A percentile compares a stretch with the other conserved stretches of the same genome.
Evolutionary conservation across 2,113 vertebrate genomes (phyloP).

Genomic region (Nanorana parkeri): DNA sequence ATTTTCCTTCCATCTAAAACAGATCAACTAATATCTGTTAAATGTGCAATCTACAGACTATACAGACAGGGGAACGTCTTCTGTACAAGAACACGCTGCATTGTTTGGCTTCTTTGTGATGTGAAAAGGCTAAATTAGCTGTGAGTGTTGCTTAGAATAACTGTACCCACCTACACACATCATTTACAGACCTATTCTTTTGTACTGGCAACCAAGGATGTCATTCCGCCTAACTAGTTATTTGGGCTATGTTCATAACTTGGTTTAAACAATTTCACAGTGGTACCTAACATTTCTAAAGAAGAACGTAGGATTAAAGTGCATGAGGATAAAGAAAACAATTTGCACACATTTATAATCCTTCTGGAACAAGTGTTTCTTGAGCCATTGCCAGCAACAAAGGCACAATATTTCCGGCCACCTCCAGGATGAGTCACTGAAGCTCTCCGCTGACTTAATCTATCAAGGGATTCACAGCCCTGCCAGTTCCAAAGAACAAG

Average conservation of each 20-base stretch:
- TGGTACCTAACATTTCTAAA: background rate
- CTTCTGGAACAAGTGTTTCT: background rate
- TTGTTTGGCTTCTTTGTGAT: no score
- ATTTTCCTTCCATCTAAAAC: no score
- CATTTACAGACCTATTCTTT: slow-evolving; percentile 12
- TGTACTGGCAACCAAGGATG: background rate
- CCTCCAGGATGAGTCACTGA: background rate
- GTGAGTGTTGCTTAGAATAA: background rate
- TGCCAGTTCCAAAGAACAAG: slow-evolving; percentile 1
- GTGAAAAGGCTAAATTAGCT: slow-evolving; percentile 20
- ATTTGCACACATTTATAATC: background rate
- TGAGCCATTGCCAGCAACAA: slow-evolving; percentile 13
- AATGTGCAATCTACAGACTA: no score
- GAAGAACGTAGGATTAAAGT: slow-evolving; percentile 8
- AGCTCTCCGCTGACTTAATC: slow-evolving; percentile 8
- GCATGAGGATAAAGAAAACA: background rate
- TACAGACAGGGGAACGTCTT: no score
- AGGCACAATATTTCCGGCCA: slow-evolving; percentile 3
- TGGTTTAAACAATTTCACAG: slow-evolving; percentile 24
- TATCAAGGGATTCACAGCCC: slow-evolving; percentile 24
- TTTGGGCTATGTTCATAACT: background rate
- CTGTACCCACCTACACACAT: slow-evolving; percentile 33
- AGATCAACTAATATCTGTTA: no score
- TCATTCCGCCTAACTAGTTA: background rate
- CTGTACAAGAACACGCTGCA: no score